Percentiles rank a stretch among this genome's conserved stretches.
Evolutionary conservation across 2,888 invertebrate species (phyloP).

Genomic region (Ormyrus pomaceus): DNA sequence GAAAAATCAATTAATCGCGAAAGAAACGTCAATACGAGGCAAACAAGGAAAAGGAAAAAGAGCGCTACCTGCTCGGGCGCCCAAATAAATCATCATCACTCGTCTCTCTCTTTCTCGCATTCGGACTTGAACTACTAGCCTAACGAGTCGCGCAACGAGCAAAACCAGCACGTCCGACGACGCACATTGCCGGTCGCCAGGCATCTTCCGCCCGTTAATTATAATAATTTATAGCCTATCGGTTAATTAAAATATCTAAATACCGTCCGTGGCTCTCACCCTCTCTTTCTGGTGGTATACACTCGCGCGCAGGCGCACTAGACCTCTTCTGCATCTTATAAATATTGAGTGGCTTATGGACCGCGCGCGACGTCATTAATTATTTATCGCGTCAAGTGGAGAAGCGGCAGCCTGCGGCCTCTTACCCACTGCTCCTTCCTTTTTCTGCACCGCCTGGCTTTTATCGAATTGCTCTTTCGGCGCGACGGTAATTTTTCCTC

Average conservation of each 20-base stretch:
- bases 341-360: constrained; percentile 65
- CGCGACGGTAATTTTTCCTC: too few species aligned
- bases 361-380: constrained; percentile 69
- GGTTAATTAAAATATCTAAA: constrained; percentile 75
- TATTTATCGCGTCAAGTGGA: constrained; percentile 72
- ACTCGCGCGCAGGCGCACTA: background rate
- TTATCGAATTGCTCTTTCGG: constrained; percentile 35
- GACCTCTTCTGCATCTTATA: constrained; percentile 66
- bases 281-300: constrained; percentile 39
- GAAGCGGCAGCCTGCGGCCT: constrained; percentile 58
- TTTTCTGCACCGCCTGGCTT: background rate
- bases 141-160: constrained; percentile 8
- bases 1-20: constrained; percentile 54
- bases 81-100: constrained; percentile 58
- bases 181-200: constrained; percentile 15
- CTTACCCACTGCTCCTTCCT: background rate
- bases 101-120: constrained; percentile 31
- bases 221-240: constrained; percentile 73
- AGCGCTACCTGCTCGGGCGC: background rate
- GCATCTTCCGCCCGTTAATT: constrained; percentile 61
- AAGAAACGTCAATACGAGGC: constrained; percentile 17
- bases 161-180: constrained; percentile 45
- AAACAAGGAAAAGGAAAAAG: background rate
- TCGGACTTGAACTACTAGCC: constrained; percentile 35
- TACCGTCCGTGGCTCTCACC: constrained; percentile 62